A percentile compares a stretch with the other conserved stretches of the same genome.
phyloP scores from a whole-genome alignment of 2,113 vertebrate species.

The Neogobius melanostomus region DNA sequence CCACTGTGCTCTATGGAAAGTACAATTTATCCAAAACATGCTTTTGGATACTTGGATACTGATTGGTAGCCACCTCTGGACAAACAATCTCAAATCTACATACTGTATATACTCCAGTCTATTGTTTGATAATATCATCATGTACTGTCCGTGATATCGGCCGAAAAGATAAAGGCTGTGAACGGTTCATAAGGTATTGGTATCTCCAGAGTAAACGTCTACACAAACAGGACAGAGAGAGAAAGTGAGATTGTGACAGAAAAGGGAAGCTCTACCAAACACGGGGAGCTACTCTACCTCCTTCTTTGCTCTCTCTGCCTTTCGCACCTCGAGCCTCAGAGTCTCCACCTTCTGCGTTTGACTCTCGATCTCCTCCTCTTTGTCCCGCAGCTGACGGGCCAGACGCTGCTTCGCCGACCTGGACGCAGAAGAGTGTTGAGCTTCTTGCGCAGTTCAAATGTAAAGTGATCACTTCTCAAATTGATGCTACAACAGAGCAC shows the following conservation, averaged over 20 bases:
- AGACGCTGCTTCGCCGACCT: constrained; percentile 88
- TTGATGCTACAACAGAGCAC: neutral
- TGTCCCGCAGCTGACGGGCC: constrained; percentile 92
- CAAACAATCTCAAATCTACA: too few relatives aligned
- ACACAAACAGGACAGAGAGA: neutral
- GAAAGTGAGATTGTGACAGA: constrained; percentile 9
- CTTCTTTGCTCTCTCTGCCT: constrained; percentile 92
- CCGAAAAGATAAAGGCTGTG: too few relatives aligned
- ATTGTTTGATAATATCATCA: too few relatives aligned
- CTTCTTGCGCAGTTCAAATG: neutral
- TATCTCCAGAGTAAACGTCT: neutral
- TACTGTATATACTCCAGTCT: too few relatives aligned
- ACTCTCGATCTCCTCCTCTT: constrained; percentile 96
- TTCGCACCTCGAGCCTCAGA: constrained; percentile 93
- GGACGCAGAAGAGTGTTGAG: constrained; percentile 33
- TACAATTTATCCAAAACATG: too few relatives aligned
- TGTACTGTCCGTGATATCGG: too few relatives aligned
- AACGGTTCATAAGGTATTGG: too few relatives aligned
- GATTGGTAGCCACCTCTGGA: too few relatives aligned
- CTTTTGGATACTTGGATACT: too few relatives aligned
- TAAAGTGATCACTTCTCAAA: neutral
- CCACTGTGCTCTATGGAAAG: too few relatives aligned
- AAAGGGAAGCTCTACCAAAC: constrained; percentile 41
- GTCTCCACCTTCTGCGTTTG: constrained; percentile 90
- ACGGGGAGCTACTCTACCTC: constrained; percentile 85